Evolutionary conservation across 2,888 invertebrate genomes (phyloP), one percentile per base, ranked within the genome.

Genomic region (Drosophila borborema): DNA sequence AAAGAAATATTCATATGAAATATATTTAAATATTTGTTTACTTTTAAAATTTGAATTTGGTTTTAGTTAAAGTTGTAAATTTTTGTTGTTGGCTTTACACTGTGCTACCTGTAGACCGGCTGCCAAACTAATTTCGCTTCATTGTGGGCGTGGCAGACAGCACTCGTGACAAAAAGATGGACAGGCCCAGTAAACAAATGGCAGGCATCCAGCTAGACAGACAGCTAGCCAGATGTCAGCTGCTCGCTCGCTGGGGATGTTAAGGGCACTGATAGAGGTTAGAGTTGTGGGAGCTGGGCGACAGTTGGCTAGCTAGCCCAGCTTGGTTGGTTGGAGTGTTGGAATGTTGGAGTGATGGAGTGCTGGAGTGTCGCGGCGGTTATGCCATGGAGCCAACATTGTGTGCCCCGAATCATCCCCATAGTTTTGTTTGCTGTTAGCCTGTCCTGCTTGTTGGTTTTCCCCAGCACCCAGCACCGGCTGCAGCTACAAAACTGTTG

Each of bases 121-220:
- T 76, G 65, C 61, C 73, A 76, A 84, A 83, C 85, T 79, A 83
- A 83, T 83, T 87, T 87, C 80, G 85, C 56, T 74, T 64, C 75
- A 70, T 70, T 81, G 76, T 79, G 87, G 84, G 84, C 88, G 82
- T 87, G 88, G 72, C 82, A 72, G 75, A 72, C 72, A 54, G 72
- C 70, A 75, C 82, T 84, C 86, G 83, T 84, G 88, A 87, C 84
- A 84, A 87, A 87, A 84, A 84, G 84, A 84, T 84, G 80, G 88
- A 84, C 88, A 85, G 86, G 70, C 74, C 65, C 64, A 65, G 82
- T 69, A 87, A 82, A 87, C 85, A 84, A 84, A 85, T 87, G 88
- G 71, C 82, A 82, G 85, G 67, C 86, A 77, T 64, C 53, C 55
- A 41, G 76, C 59, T 62, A 64, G 77, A 68, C 77, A 73, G 75